These are phyloP conservation scores for Spheniscus humboldti DNA, from an alignment of 2,797 vertebrate species.

Conservation along the genomic window DNA sequence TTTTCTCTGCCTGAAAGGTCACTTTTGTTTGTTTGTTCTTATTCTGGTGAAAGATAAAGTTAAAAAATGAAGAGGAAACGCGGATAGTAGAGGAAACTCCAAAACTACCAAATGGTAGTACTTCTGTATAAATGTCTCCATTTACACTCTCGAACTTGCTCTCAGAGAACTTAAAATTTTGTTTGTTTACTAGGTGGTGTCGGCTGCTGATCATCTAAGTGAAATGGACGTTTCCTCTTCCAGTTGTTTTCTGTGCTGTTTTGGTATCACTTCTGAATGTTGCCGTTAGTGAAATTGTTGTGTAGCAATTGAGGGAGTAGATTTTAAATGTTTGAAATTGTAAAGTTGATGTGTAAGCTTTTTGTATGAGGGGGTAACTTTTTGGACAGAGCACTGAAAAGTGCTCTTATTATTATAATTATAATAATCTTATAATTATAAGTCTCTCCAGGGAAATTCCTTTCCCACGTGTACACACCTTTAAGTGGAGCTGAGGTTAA, in stretches of 20 bases:
- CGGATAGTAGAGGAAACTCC: background rate
- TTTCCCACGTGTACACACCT: background rate
- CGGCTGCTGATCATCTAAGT: background rate
- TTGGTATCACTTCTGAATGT: background rate
- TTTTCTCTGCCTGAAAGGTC: slow-evolving; percentile 11
- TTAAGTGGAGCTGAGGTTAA: background rate
- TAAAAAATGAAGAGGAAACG: background rate
- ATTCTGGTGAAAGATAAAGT: background rate
- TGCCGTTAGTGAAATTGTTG: background rate
- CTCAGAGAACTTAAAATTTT: background rate
- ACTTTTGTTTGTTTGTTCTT: background rate
- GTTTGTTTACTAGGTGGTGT: background rate
- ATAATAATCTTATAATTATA: background rate
- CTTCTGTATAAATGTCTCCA: background rate
- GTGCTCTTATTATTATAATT: background rate
- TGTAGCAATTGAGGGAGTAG: background rate
- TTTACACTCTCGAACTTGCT: background rate
- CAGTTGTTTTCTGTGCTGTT: background rate
- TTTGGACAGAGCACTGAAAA: background rate
- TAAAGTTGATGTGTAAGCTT: background rate
- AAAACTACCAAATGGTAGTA: background rate
- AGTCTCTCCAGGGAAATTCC: background rate
- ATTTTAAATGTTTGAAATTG: background rate
- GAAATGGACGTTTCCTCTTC: background rate
- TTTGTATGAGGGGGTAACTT: background rate